Conservation (phyloP, 2,888 invertebrate species). For the Boloria selene region DNA sequence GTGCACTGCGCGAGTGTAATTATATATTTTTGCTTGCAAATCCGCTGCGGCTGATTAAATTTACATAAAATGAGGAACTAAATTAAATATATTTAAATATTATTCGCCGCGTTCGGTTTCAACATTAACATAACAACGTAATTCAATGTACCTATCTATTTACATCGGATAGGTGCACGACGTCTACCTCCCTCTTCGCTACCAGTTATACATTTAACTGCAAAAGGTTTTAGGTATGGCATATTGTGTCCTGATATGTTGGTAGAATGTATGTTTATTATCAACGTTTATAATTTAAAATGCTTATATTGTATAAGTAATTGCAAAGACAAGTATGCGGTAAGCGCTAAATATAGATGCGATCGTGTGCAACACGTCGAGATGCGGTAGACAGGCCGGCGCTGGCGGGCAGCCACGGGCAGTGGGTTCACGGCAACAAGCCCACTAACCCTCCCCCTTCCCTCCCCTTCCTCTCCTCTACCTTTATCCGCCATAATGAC, state of each 20-base stretch:
- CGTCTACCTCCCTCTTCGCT: neutral
- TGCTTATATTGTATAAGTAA: neutral
- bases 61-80: constrained; percentile 26
- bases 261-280: too few species aligned
- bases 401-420: constrained; percentile 43
- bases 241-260: too few species aligned
- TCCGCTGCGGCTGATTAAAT: constrained; percentile 26
- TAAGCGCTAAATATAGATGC: constrained; percentile 15
- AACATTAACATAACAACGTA: constrained; percentile 15
- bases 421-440: constrained; percentile 35
- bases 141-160: neutral
- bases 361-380: constrained; percentile 10
- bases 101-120: constrained; percentile 20
- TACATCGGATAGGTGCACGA: neutral
- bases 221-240: too few species aligned
- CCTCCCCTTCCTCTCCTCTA: constrained; percentile 11
- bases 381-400: constrained; percentile 45
- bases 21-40: constrained; percentile 28
- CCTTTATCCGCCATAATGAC: constrained; percentile 18
- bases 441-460: neutral
- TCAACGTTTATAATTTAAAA: too few species aligned
- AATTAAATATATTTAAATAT: constrained; percentile 32
- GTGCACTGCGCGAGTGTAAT: constrained; percentile 4
- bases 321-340: constrained; percentile 3
- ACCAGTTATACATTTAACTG: too few species aligned